These are phyloP conservation scores for Urechis unicinctus DNA, from an alignment of 2,888 invertebrate species.

Conservation along the genomic window DNA sequence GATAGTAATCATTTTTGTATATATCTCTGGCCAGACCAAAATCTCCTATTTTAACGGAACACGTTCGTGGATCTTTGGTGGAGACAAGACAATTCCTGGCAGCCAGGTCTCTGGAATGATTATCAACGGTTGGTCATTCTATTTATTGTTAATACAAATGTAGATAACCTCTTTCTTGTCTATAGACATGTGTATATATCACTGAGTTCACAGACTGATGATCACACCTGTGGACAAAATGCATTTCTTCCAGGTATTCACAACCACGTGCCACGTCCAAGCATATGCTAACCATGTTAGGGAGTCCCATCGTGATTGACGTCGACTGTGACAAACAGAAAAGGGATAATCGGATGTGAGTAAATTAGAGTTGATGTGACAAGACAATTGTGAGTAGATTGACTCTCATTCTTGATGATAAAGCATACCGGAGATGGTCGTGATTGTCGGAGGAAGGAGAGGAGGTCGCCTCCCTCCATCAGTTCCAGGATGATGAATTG, in stretches of 20 bases:
- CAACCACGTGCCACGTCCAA: conserved; percentile 94
- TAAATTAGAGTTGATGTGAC: too few relatives aligned
- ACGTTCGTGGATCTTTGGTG: conserved; percentile 19
- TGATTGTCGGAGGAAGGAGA: conserved; percentile 80
- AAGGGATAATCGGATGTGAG: too few relatives aligned
- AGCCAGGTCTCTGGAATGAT: conserved; percentile 78
- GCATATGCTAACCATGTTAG: conserved; percentile 85
- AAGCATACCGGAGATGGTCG: conserved; percentile 70
- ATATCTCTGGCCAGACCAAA: conserved; percentile 95
- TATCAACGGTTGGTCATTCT: too few relatives aligned
- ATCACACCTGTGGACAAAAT: conserved; percentile 59
- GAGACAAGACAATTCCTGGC: conserved; percentile 88
- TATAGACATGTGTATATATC: background rate
- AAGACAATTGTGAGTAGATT: too few relatives aligned
- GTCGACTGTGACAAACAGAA: conserved; percentile 17
- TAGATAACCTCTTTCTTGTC: background rate
- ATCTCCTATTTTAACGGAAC: conserved; percentile 88
- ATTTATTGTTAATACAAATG: too few relatives aligned
- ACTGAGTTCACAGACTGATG: background rate
- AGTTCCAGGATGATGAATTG: conserved; percentile 92
- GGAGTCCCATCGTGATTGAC: conserved; percentile 59
- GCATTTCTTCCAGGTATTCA: conserved; percentile 90
- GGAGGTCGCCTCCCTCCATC: conserved; percentile 94
- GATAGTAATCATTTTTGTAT: conserved; percentile 94
- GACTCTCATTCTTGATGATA: too few relatives aligned